phyloP scores from a whole-genome alignment of 2,113 vertebrate genomes.

The Micromys minutus region DNA sequence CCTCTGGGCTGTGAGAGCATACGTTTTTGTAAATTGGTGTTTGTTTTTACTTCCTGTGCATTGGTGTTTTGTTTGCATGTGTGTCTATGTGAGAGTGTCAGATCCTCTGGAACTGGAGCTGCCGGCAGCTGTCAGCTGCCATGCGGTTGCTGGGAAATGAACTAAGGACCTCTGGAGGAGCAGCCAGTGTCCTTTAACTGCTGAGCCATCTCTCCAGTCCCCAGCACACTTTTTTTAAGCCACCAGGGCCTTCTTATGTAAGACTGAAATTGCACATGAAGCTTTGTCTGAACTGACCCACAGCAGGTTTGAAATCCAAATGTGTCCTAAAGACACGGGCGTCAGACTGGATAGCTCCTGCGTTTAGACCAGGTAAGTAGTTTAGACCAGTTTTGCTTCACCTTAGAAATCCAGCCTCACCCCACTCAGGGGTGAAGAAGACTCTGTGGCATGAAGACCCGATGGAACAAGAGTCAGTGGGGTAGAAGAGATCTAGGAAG shows the following conservation, averaged over 20 bases:
- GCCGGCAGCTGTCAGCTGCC: not conserved
- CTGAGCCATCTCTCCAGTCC: not conserved
- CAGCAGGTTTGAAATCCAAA: not conserved
- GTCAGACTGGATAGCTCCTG: not conserved
- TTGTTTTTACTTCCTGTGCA: not conserved
- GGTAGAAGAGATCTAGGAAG: rapidly evolving
- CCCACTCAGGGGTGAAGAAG: too few species aligned
- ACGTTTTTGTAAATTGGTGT: not conserved
- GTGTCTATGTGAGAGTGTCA: not conserved
- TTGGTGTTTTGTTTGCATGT: not conserved
- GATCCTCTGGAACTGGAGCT: not conserved
- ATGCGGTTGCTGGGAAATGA: not conserved
- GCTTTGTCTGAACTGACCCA: not conserved
- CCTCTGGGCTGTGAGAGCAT: not conserved
- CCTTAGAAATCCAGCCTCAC: not conserved
- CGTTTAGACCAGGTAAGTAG: not conserved
- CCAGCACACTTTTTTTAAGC: not conserved
- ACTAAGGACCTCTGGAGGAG: not conserved
- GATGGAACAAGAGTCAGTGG: too few species aligned
- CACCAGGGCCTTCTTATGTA: not conserved
- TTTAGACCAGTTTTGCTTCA: not conserved
- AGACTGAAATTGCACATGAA: not conserved
- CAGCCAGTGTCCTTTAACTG: not conserved
- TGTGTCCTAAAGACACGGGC: not conserved
- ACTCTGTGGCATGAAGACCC: rapidly evolving